Percentiles rank a stretch among this genome's conserved stretches.
Conservation (phyloP, 1,140 invertebrate genomes). For the Wasmannia auropunctata region DNA sequence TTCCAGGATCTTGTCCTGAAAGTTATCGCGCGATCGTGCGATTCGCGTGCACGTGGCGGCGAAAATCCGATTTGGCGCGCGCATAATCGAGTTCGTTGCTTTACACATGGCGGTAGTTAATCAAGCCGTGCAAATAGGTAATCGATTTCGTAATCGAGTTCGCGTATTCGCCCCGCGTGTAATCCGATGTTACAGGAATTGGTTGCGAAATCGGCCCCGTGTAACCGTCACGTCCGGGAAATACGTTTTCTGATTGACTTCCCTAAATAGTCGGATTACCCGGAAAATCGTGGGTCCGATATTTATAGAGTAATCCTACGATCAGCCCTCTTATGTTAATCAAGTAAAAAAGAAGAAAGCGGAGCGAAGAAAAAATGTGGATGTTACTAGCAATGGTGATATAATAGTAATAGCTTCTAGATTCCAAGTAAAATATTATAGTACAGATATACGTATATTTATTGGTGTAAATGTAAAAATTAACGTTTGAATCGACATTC, state of each 20-base stretch:
- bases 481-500: background rate
- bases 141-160: constrained; percentile 52
- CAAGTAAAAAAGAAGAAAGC: background rate
- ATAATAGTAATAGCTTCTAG: background rate
- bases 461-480: background rate
- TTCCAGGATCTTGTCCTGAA: background rate
- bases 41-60: constrained; percentile 32
- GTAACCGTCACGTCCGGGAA: constrained; percentile 32
- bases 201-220: constrained; percentile 37
- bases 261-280: constrained; percentile 32
- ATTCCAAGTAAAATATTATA: background rate
- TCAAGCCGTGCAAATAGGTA: constrained; percentile 53
- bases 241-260: constrained; percentile 46
- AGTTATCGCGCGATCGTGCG: constrained; percentile 26
- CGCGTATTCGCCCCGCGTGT: constrained; percentile 34
- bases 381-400: background rate
- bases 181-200: constrained; percentile 49
- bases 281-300: constrained; percentile 5
- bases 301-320: constrained; percentile 11
- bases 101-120: constrained; percentile 49
- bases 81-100: constrained; percentile 42
- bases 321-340: background rate
- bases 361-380: no score
- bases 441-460: background rate
- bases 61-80: constrained; percentile 46